These are phyloP conservation scores for Torymus texanus DNA, from an alignment of 2,888 invertebrate genomes.

Conservation along the genomic window DNA sequence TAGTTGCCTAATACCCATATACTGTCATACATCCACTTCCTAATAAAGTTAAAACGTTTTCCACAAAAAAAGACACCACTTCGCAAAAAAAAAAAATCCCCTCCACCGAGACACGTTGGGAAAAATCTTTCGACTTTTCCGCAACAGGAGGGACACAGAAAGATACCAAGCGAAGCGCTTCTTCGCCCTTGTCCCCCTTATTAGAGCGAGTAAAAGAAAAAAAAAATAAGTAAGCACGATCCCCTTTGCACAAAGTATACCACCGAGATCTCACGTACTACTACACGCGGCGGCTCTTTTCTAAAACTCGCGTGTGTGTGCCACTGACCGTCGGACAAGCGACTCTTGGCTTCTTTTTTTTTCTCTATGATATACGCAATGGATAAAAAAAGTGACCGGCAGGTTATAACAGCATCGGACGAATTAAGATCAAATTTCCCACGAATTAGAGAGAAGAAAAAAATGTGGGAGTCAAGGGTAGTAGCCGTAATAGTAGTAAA, in stretches of 20 bases:
- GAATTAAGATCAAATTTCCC: conserved; percentile 36
- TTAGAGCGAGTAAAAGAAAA: too few relatives aligned
- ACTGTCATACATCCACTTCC: conserved; percentile 2
- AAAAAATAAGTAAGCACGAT: too few relatives aligned
- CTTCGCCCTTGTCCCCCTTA: too few relatives aligned
- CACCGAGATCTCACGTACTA: too few relatives aligned
- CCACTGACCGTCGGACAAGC: conserved; percentile 22
- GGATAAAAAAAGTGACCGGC: conserved; percentile 13
- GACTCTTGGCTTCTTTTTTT: conserved; percentile 6
- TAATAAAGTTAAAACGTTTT: conserved; percentile 32
- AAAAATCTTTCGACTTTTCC: conserved; percentile 31
- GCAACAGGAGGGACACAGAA: neutral
- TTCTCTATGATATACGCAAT: neutral
- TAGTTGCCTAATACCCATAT: conserved; percentile 8
- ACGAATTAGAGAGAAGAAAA: conserved; percentile 6
- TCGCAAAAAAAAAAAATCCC: conserved; percentile 6
- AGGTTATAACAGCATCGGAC: conserved; percentile 4
- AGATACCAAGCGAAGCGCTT: too few relatives aligned
- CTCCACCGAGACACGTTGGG: conserved; percentile 5
- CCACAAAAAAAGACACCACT: neutral
- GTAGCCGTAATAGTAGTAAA: neutral
- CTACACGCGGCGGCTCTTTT: too few relatives aligned
- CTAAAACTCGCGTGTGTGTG: neutral
- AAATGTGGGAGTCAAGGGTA: neutral
- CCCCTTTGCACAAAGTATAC: too few relatives aligned